Evolutionary conservation across 2,797 vertebrate genomes (phyloP).

Genomic region (Parauchenoglanis ngamensis): DNA sequence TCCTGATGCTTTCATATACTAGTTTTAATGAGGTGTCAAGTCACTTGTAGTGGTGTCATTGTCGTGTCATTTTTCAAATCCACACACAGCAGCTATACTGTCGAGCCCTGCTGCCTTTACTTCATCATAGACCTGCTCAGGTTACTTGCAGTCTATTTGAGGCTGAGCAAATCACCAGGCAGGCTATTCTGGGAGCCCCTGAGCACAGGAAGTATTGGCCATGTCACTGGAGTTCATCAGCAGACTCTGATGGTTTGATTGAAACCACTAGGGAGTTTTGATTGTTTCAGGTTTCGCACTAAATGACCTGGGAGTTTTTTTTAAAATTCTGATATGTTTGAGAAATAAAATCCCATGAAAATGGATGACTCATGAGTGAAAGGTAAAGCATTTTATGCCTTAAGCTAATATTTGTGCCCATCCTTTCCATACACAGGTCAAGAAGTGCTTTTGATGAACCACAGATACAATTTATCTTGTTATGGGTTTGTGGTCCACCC

Average conservation of each 20-base stretch:
- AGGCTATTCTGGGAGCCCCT: conserved; percentile 47
- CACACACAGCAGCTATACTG: neutral
- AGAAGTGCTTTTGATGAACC: too few species aligned
- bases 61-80: neutral
- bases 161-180: neutral
- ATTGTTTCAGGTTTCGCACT: neutral
- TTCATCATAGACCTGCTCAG: conserved; percentile 27
- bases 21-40: neutral
- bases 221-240: neutral
- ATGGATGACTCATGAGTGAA: neutral
- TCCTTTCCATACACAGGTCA: too few species aligned
- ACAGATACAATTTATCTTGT: neutral
- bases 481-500: neutral
- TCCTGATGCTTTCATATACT: neutral
- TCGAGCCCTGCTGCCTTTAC: neutral
- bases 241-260: neutral
- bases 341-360: neutral
- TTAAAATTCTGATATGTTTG: neutral
- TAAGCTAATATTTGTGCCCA: too few species aligned
- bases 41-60: neutral
- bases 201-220: conserved; percentile 11
- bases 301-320: neutral
- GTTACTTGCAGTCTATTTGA: conserved; percentile 25
- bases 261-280: neutral
- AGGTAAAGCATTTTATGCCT: neutral